A percentile compares a stretch with the other conserved stretches of the same genome.
Conservation (phyloP, 2,113 vertebrate species). For the Elephantulus edwardii region DNA sequence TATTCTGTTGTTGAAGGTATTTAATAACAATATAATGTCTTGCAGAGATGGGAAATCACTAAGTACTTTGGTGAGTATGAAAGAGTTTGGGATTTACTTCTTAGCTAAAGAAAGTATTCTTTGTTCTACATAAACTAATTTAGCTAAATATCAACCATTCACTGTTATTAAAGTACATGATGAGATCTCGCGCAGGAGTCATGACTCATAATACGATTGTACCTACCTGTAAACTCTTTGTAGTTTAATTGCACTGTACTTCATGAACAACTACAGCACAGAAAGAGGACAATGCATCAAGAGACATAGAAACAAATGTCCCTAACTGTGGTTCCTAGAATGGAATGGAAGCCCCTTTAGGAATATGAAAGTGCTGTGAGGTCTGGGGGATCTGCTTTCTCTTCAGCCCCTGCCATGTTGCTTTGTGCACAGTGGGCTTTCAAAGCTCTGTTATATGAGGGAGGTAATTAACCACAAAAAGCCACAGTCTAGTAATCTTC, state of each 20-base stretch:
- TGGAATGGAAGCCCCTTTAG: neutral
- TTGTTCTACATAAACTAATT: neutral
- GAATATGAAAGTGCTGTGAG: neutral
- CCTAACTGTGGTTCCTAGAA: neutral
- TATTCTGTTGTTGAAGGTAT: too few relatives aligned
- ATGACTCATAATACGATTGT: neutral
- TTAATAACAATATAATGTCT: neutral
- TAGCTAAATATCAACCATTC: neutral
- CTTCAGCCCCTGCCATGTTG: neutral
- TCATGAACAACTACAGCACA: neutral
- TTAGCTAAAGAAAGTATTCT: slow-evolving; percentile 3
- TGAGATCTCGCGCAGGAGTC: neutral
- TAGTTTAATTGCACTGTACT: neutral
- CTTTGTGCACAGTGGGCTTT: neutral
- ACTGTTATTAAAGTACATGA: neutral
- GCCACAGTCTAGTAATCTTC: slow-evolving; percentile 46
- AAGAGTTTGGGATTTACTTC: neutral
- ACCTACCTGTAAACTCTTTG: neutral
- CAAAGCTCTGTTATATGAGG: neutral
- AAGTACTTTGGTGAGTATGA: neutral
- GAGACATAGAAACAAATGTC: neutral
- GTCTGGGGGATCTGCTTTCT: neutral
- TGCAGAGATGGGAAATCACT: neutral
- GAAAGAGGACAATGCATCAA: neutral
- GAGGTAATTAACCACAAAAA: slow-evolving; percentile 2